Percentiles rank a stretch among this genome's conserved stretches.
Conservation (phyloP, 2,888 invertebrate genomes). For the Tolmerus cingulatus region DNA sequence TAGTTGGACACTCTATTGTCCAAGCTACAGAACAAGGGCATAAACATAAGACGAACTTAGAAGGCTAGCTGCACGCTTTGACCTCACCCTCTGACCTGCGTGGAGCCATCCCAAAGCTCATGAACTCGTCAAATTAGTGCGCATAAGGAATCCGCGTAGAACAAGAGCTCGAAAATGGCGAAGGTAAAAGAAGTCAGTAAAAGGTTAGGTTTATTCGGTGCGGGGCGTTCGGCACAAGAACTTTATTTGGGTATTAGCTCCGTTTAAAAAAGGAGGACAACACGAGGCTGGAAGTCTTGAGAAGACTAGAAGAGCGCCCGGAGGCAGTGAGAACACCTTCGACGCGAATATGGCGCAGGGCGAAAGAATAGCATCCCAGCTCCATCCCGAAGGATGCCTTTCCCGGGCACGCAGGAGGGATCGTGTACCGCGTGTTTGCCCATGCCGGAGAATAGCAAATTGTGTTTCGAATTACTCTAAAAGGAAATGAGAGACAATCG, state of each 20-base stretch:
- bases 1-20: background rate
- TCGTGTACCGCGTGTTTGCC: constrained; percentile 34
- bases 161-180: background rate
- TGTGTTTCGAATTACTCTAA: constrained; percentile 46
- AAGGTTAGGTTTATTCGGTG: background rate
- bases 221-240: constrained; percentile 17
- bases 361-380: constrained; percentile 1
- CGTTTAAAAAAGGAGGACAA: background rate
- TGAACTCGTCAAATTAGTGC: background rate
- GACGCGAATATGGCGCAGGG: constrained; percentile 29
- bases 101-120: background rate
- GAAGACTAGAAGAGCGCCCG: constrained; percentile 11
- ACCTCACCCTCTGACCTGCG: background rate
- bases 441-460: constrained; percentile 40
- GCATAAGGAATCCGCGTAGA: background rate
- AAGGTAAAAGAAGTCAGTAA: background rate
- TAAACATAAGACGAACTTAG: background rate
- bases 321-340: constrained; percentile 30
- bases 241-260: constrained; percentile 36
- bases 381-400: background rate
- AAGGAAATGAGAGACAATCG: constrained; percentile 48
- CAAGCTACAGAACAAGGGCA: background rate
- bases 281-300: background rate
- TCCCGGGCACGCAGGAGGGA: constrained; percentile 3
- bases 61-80: background rate